Base-by-base conservation (phyloP, 2,113 vertebrate species). In the Benthochromis sp. region DNA sequence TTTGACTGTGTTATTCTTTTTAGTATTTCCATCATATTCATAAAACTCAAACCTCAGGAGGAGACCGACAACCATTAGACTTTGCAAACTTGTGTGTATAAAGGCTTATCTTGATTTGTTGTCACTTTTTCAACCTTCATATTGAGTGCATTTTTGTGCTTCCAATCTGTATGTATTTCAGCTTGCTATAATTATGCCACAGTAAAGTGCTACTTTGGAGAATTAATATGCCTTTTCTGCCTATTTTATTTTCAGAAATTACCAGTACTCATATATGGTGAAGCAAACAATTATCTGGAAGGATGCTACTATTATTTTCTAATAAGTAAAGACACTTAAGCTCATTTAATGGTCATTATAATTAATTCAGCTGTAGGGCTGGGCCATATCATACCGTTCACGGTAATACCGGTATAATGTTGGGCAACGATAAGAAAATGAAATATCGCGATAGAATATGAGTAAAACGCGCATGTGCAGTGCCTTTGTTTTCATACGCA, bases 1-100 rank as follows among this genome's bases (percentile, higher is more conserved):
- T 78, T 78, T 76, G 71, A 76, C 24, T 50, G 24, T 76, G 14
- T 27, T 78, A 47, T 76, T 76, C 71, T 76, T 76, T 47, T 40
- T 66, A 8, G 9, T 8, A 12, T 78, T 78, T 78, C 24, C 14
- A 78, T 29, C 71, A 78, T 31, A 50, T 47, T 76, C 69, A 76
- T 29, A 31, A 66, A 3, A 66, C 31, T 36, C 31, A 36, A 63
- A 63, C 17, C 17, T 66, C 61, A 31, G 71, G 71, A 50, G 45
- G 24, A 78, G 43, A 50, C 16, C 2, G 17, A 50, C 16, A 76
- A 76, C 10, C 17, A 50, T 31, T 78, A 78, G 71, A 78, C 71
- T 50, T 50, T 31, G 71, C 24, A 76, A 27, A 76, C 43, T 29
- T 31, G 4, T 47, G 24, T 50, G 43, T 50, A 50, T 19, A 27